Evolutionary conservation across 2,797 vertebrate species (phyloP), one percentile per base, ranked within the genome.

Genomic region (Falco naumanni): DNA sequence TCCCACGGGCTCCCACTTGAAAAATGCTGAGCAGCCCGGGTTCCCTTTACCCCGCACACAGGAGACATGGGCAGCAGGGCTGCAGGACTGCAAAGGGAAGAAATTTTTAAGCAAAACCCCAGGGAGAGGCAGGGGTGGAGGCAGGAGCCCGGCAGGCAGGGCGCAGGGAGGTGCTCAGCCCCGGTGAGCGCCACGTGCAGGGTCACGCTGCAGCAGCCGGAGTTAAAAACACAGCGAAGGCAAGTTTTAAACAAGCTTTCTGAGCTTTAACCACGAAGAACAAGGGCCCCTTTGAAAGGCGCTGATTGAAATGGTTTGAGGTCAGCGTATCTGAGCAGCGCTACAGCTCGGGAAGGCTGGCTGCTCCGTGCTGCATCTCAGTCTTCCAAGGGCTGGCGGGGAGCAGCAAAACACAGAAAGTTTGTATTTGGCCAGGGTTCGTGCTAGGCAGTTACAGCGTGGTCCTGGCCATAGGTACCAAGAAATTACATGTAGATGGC

Each of bases 101-200:
- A 10, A 16, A 5, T 18, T 65, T 57, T 80, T 15, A 18, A 19
- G 48, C 25, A 3, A 37, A 84, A 4, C 15, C 9, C 7, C 10
- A 14, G 14, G n/a, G 9, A 64, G 9, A 59, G 5, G 4, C 10
- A 5, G 47, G 68, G 57, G 12, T 20, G 63, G 71, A 37, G 22
- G 48, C 82, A 91, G 78, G 15, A 79, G 45, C 5, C 33, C 20
- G 71, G 26, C 31, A 20, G 72, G n/a, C 43, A 80, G 66, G 54
- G 39, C 24, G 6, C 68, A n/a, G 59, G 66, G 16, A 25, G 43
- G n/a, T 31, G 66, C 76, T 70, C 74, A 28, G 80, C 39, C 20
- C 13, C 1, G 0, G 21, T 0, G 2, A 68, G 66, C 5, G 1
- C 20, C 10, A 0, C 10, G 3, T 6, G 29, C 3, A 0, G 43